phyloP scores from a whole-genome alignment of 2,888 invertebrate genomes.

The Arrhopalites spinosus region DNA sequence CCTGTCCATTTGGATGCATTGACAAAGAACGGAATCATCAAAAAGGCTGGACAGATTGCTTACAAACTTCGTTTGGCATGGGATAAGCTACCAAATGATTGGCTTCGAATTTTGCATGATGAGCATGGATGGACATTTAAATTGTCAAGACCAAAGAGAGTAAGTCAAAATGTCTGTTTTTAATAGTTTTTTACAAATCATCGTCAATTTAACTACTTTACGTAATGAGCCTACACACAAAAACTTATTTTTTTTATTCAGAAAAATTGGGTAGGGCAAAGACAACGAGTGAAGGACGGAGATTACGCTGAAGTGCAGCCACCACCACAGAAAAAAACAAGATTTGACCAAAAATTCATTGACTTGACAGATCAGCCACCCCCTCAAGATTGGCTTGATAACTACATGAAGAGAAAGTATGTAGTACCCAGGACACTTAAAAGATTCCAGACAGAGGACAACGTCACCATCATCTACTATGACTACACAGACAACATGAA shows the following conservation, averaged over 20 bases:
- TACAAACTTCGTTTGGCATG: not conserved
- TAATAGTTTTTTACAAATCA: not conserved
- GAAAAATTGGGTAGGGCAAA: not conserved
- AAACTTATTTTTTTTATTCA: not conserved
- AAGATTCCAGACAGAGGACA: not conserved
- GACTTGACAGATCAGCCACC: not conserved
- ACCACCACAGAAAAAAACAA: not conserved
- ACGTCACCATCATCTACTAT: not conserved
- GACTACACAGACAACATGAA: not conserved
- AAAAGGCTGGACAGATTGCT: not conserved
- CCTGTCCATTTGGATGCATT: not conserved
- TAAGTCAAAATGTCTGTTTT: too few species aligned
- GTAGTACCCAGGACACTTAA: not conserved
- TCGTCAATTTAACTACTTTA: not conserved
- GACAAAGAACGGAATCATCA: not conserved
- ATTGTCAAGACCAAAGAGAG: not conserved
- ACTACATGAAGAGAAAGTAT: not conserved
- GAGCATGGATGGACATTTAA: not conserved
- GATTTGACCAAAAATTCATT: not conserved
- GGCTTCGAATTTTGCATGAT: slow-evolving; percentile 4
- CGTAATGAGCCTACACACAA: not conserved
- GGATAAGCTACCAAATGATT: not conserved
- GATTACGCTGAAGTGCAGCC: not conserved
- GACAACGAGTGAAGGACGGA: not conserved
- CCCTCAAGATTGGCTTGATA: not conserved